Conservation (phyloP, 2,888 invertebrate species). For the Amorpha juglandis region DNA sequence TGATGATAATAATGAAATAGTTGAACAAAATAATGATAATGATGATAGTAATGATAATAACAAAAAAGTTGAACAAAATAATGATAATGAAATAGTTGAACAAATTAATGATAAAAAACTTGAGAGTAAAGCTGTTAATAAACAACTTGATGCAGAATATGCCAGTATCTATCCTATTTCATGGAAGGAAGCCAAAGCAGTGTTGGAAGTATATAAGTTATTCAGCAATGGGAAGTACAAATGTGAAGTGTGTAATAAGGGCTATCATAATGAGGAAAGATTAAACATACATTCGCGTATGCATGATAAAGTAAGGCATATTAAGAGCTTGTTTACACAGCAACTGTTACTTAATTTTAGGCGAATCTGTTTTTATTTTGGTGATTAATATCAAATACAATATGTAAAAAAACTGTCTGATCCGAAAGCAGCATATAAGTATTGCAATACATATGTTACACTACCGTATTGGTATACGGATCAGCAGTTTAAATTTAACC, state of each 20-base stretch:
- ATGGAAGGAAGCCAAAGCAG: conserved; percentile 67
- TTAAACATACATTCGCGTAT: conserved; percentile 63
- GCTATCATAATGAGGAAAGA: conserved; percentile 56
- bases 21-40: no score
- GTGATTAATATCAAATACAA: no score
- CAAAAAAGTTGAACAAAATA: conserved; percentile 30
- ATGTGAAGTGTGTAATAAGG: conserved; percentile 64
- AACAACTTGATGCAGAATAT: conserved; percentile 67
- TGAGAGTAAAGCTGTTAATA: conserved; percentile 56
- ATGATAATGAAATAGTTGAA: conserved; percentile 20
- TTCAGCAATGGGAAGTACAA: conserved; percentile 56
- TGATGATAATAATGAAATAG: conserved; percentile 25
- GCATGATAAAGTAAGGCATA: conserved; percentile 67
- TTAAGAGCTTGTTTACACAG: not conserved
- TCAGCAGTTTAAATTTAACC: no score
- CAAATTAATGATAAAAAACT: conserved; percentile 12
- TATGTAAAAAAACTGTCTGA: no score
- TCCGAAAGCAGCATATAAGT: no score
- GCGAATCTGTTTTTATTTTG: no score
- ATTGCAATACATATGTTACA: no score
- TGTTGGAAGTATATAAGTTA: conserved; percentile 62
- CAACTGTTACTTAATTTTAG: no score
- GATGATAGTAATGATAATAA: conserved; percentile 32
- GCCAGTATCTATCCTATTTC: conserved; percentile 66
- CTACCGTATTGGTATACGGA: no score